Evolutionary conservation across 2,113 vertebrate species (phyloP), one percentile per base, ranked within the genome.

Genomic region (Galeopterus variegatus): DNA sequence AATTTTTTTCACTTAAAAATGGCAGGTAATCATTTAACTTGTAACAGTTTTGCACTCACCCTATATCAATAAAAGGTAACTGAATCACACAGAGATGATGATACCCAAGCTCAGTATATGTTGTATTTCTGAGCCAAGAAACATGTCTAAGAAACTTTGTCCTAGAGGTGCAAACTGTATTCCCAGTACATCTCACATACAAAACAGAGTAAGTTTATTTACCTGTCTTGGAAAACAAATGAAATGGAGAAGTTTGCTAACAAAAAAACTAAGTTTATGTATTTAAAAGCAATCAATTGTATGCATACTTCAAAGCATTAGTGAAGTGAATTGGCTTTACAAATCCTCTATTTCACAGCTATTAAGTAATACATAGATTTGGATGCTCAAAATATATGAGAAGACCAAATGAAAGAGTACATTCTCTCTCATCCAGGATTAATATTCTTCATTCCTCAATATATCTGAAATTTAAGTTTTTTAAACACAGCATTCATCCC

Each of bases 71-170:
- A 92, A 83, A 83, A 89, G 14, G 60, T 81, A 96, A 76, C 64
- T 87, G 79, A 96, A 84, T 65, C 62, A 82, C 76, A 62, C 15
- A 79, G 13, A 70, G 36, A 79, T 79, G 31, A 52, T 48, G 28
- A 88, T 12, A 90, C 33, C 19, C 72, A 62, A 77, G 67, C 62
- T 67, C 72, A 72, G 24, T 84, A 24, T 24, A 36, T 41, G 15
- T 45, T 85, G 9, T 23, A 70, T 15, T 86, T 96, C 36, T 70
- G 70, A 93, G 83, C n/a, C 83, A 89, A 80, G 28, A 95, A 85
- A 93, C n/a, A 41, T 3, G 41, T 58, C 36, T 64, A 54, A 67
- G 56, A 75, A 72, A 64, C 52, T 58, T 69, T 85, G 69, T 77
- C 62, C 69, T 67, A 45, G 58, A 83, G 4, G 14, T 31, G 64